These are phyloP conservation scores for Eumerus sabulonum DNA, from an alignment of 2,888 invertebrate species.

Conservation along the genomic window DNA sequence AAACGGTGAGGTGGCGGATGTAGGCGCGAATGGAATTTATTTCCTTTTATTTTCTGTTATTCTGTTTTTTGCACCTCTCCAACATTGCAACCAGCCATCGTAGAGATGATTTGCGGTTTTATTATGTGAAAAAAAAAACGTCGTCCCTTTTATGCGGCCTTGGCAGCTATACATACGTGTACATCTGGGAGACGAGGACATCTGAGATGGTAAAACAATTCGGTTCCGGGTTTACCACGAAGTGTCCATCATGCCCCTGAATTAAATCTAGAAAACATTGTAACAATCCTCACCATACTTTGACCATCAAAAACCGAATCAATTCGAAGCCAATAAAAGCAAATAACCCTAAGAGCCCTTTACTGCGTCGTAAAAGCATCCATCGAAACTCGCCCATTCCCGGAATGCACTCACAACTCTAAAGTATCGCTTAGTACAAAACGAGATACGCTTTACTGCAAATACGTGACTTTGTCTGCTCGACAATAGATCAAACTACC, in stretches of 20 bases:
- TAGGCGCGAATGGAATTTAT: conserved; percentile 53
- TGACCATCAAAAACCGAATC: conserved; percentile 4
- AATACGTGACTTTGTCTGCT: conserved; percentile 42
- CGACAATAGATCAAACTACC: conserved; percentile 22
- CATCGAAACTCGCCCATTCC: too few species aligned
- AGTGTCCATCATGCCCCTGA: too few species aligned
- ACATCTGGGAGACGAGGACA: conserved; percentile 8
- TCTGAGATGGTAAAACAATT: not conserved
- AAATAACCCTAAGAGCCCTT: not conserved
- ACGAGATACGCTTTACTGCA: conserved; percentile 37
- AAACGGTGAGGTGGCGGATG: conserved; percentile 46
- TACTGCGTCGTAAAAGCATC: not conserved
- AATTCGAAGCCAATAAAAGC: not conserved
- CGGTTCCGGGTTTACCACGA: too few species aligned
- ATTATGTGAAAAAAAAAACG: conserved; percentile 14
- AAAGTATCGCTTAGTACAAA: conserved; percentile 22
- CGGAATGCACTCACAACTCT: too few species aligned
- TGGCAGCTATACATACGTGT: conserved; percentile 20
- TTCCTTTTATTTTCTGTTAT: not conserved
- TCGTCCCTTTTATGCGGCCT: conserved; percentile 36
- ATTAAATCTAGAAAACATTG: conserved; percentile 1
- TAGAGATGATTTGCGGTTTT: conserved; percentile 44
- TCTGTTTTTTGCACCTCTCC: not conserved
- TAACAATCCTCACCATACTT: not conserved
- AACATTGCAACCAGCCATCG: not conserved